phyloP scores from a whole-genome alignment of 2,888 invertebrate species.

The Ernsta delagoae region DNA sequence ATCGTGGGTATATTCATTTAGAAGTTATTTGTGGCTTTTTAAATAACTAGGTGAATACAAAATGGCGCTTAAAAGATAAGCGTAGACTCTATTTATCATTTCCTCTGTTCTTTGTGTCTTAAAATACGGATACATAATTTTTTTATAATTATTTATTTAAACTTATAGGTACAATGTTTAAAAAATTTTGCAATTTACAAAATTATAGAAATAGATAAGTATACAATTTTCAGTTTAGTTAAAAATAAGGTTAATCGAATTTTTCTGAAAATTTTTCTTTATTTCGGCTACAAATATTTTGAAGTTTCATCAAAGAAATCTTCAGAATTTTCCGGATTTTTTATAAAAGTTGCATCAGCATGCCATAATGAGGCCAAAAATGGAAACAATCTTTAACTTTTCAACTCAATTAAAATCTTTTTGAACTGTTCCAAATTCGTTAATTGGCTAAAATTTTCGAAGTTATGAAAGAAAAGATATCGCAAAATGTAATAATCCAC shows the following conservation, averaged over 20 bases:
- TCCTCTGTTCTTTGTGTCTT: too few relatives aligned
- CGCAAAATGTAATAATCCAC: background rate
- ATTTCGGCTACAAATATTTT: conserved; percentile 30
- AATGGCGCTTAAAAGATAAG: too few relatives aligned
- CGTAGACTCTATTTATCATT: too few relatives aligned
- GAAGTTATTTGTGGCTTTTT: too few relatives aligned
- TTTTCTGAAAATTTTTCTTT: background rate
- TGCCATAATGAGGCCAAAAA: conserved; percentile 40
- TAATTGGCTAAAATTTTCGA: conserved; percentile 42
- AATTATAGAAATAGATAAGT: too few relatives aligned
- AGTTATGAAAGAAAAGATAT: conserved; percentile 21
- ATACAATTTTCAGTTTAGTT: too few relatives aligned
- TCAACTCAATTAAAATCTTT: conserved; percentile 48
- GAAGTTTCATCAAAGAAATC: conserved; percentile 36
- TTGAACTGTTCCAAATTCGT: conserved; percentile 47
- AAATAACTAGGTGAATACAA: too few relatives aligned
- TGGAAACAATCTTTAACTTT: conserved; percentile 40
- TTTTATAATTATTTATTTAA: too few relatives aligned
- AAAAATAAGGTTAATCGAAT: too few relatives aligned
- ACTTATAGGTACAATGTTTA: too few relatives aligned
- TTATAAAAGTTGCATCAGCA: conserved; percentile 38
- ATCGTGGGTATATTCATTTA: background rate
- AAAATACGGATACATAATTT: too few relatives aligned
- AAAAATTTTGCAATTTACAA: too few relatives aligned
- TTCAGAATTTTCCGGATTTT: conserved; percentile 38